Evolutionary conservation across 2,888 invertebrate genomes (phyloP), one percentile per base, ranked within the genome.

Genomic region (Nomada hirtipes): DNA sequence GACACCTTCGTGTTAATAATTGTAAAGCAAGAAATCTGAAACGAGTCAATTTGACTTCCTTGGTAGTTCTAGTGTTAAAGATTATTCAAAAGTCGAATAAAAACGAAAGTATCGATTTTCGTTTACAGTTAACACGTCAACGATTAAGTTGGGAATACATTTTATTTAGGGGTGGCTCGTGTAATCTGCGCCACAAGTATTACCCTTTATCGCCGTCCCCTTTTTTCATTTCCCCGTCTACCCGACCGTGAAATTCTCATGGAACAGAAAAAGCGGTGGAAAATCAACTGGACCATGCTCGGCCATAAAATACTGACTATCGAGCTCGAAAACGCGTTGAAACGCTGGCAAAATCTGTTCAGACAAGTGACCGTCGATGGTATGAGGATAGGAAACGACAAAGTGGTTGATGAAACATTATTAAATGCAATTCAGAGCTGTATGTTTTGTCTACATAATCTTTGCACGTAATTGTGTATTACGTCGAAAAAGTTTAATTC

Each of bases 231-330:
- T 77, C 57, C 50, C n/a, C 55, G 13, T 3, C 20, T 52, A 61
- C 2, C 55, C 71, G 50, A 15, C 57, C 71, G 61, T 78, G 71
- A 79, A 79, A 78, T 78, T 71, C 61, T 71, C 61, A 29, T 59
- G 13, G 20, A 29, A 7, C 42, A 44, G 15, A 20, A 20, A 29
- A n/a, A 11, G 36, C 13, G 42, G 1, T 18, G 69, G 26, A 75
- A 52, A 52, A n/a, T n/a, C 52, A 42, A 15, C 23, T 36, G 59
- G n/a, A 36, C 36, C 68, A 29, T 76, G 77, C 52, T 53, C 69
- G 23, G 18, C 69, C 76, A 76, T 70, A 76, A 79, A 79, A 59
- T 53, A 44, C n/a, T 59, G n/a, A 15, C 29, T 53, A 64, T 64
- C 64, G 64, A 23, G 44, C 50, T 50, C 29, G 20, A 59, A 76